A percentile compares a stretch with the other conserved stretches of the same genome.
Conservation (phyloP, 2,113 vertebrate genomes). For the Brachyistius frenatus region DNA sequence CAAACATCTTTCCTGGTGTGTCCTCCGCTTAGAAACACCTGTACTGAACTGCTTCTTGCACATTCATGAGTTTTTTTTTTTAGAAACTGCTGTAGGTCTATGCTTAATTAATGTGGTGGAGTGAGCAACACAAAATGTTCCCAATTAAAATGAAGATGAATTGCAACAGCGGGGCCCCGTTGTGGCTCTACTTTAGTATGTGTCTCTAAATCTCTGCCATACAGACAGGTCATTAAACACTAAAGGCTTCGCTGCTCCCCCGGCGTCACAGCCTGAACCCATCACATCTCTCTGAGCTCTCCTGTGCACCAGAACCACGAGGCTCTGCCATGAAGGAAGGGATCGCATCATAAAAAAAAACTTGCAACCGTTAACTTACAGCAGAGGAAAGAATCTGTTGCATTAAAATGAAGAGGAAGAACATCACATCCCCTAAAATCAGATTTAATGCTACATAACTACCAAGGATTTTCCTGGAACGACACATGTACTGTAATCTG, state of each 20-base stretch:
- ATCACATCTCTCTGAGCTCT: slow-evolving; percentile 13
- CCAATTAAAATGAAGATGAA: slow-evolving; percentile 83
- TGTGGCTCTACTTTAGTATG: slow-evolving; percentile 21
- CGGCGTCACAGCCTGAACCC: not conserved
- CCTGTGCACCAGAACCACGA: not conserved
- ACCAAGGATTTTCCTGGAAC: no score
- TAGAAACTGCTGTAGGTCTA: slow-evolving; percentile 57
- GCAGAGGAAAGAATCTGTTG: no score
- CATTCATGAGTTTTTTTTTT: slow-evolving; percentile 67
- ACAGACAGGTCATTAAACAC: slow-evolving; percentile 62
- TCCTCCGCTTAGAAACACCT: slow-evolving; percentile 29
- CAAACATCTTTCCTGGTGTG: not conserved
- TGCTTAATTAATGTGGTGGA: slow-evolving; percentile 76
- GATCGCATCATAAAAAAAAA: no score
- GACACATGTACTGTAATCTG: no score
- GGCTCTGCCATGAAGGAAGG: not conserved
- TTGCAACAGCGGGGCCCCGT: slow-evolving; percentile 24
- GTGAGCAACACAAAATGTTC: slow-evolving; percentile 78
- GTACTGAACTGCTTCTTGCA: slow-evolving; percentile 6
- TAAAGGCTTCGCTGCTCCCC: slow-evolving; percentile 19
- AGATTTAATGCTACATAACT: no score
- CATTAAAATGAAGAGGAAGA: no score
- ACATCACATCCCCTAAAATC: no score
- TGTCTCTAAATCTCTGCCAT: slow-evolving; percentile 37
- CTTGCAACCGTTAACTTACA: no score